A percentile compares a stretch with the other conserved stretches of the same genome.
Evolutionary conservation across 2,797 vertebrate genomes (phyloP).

Genomic region (Rousettus madagascariensis): DNA sequence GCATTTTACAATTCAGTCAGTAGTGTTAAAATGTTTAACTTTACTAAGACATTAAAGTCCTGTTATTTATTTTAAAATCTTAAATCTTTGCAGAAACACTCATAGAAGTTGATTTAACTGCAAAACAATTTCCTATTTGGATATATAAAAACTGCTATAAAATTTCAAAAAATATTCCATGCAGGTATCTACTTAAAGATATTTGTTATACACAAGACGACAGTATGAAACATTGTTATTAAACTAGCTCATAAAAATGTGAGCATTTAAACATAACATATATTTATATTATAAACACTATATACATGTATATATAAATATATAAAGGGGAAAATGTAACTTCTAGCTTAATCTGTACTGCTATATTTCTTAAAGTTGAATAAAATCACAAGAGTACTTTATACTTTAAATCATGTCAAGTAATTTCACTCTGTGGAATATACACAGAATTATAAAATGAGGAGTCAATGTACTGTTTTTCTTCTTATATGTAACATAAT

Average conservation of each 20-base stretch:
- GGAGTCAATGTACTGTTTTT: slow-evolving; percentile 3
- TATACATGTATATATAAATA: no score
- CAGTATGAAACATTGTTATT: not conserved
- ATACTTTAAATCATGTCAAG: slow-evolving; percentile 39
- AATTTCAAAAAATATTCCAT: not conserved
- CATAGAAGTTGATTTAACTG: not conserved
- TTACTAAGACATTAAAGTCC: not conserved
- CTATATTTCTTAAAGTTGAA: not conserved
- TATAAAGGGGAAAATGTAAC: not conserved
- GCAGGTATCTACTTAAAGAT: not conserved
- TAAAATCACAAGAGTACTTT: slow-evolving; percentile 12
- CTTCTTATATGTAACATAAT: not conserved
- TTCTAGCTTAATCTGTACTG: not conserved
- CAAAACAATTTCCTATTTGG: slow-evolving; percentile 29
- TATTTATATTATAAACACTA: not conserved
- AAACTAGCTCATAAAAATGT: not conserved
- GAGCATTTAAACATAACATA: not conserved
- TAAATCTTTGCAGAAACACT: slow-evolving; percentile 18
- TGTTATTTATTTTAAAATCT: slow-evolving; percentile 17
- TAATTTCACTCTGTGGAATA: slow-evolving; percentile 1
- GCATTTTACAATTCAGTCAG: slow-evolving; percentile 18
- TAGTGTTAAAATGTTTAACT: not conserved
- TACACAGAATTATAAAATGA: not conserved
- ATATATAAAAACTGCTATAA: not conserved
- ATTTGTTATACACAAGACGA: slow-evolving; percentile 35